Base-by-base conservation (phyloP, 37 sponge, comb jelly and placozoan species). In the Cladorhizidae sp. region DNA sequence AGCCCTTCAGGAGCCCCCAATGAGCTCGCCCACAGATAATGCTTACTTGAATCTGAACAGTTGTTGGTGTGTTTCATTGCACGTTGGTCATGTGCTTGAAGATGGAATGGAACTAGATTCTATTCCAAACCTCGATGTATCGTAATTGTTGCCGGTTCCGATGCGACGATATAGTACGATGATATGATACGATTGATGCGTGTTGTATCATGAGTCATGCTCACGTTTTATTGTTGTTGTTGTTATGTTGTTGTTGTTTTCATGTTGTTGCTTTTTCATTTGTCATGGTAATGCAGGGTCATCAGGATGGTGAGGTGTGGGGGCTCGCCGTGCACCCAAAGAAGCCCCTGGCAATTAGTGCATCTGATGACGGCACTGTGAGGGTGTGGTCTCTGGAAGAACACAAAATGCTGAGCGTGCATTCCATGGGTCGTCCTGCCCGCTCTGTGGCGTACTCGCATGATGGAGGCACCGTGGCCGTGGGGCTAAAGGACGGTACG, bases 251-350 rank as follows among this genome's bases (percentile, higher is more conserved):
- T 45, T 45, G 9, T 45, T 61, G 12, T 61, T n/a, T 6, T 7
- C 12, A 28, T 61, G 25, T 28, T 61, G 62, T 28, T 61, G 62
- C n/a, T 25, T 11, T 23, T 9, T 23, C 20, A 14, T 64, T 45
- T 45, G 49, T 45, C 9, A 1, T 26, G 9, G 29, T 22, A 18
- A 23, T 36, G 41, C 43, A 89, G 87, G 97, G 97, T 32, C 98
- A 98, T 79, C 76, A 73, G 68, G 96, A 95, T 68, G 98, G 96
- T 17, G 99, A 95, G 78, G 33, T 92, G 33, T 95, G 96, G 99
- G 99, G 99, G 2, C 87, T 95, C 3, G 90, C 89, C 35, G 80
- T 75, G 36, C 94, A 95, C 72, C 99, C 96, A 2, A 64, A 72
- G 26, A 61, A 88, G 26, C 72, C 64, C 2, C 61, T 85, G n/a